Conservation (phyloP, 2,797 vertebrate species). For the Sparidentex hasta region DNA sequence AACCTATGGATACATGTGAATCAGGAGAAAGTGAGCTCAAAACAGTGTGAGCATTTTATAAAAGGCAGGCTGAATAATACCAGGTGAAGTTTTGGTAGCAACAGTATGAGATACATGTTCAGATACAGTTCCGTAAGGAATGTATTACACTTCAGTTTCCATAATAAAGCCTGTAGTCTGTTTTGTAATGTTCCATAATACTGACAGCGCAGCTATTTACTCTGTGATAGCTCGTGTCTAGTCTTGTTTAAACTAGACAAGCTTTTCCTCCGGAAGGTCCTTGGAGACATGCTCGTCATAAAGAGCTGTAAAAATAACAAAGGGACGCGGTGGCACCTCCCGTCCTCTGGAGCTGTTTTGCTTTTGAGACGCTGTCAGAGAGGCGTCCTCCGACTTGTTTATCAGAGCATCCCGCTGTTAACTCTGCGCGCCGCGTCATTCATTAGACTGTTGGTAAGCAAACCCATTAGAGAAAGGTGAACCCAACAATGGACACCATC, state of each 20-base stretch:
- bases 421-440: not conserved
- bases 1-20: not conserved
- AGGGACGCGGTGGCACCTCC: not conserved
- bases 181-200: not conserved
- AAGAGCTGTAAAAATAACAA: conserved; percentile 17
- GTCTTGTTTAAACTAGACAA: not conserved
- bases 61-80: not conserved
- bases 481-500: conserved; percentile 5
- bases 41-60: not conserved
- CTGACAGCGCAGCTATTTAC: not conserved
- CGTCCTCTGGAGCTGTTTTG: conserved; percentile 6
- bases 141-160: not conserved
- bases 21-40: not conserved
- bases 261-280: not conserved
- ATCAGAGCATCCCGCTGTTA: conserved; percentile 18
- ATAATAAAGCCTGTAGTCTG: not conserved
- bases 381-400: conserved; percentile 5
- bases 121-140: not conserved
- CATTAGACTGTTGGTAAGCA: conserved; percentile 14
- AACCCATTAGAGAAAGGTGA: conserved; percentile 7
- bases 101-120: not conserved
- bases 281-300: conserved; percentile 15
- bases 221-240: conserved; percentile 5
- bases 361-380: not conserved
- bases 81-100: not conserved